These are phyloP conservation scores for Hypercompe scribonia DNA, from an alignment of 2,888 invertebrate genomes.

Conservation along the genomic window DNA sequence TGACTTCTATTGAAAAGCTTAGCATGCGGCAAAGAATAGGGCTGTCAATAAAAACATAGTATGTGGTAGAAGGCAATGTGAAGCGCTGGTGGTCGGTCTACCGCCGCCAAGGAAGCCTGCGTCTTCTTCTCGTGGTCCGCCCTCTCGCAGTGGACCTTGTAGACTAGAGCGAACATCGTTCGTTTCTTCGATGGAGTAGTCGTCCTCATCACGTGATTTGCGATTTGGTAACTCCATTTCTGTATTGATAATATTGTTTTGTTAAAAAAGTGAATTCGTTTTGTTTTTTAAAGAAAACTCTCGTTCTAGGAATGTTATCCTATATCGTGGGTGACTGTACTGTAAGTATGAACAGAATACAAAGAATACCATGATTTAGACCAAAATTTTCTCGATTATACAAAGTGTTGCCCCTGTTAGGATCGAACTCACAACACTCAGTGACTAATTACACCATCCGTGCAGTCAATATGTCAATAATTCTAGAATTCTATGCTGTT, in stretches of 20 bases:
- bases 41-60: slow-evolving; percentile 75
- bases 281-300: background rate
- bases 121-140: slow-evolving; percentile 82
- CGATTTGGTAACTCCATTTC: slow-evolving; percentile 88
- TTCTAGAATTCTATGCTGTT: no score
- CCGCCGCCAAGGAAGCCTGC: slow-evolving; percentile 78
- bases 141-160: slow-evolving; percentile 89
- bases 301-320: no score
- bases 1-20: slow-evolving; percentile 72
- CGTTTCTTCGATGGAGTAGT: slow-evolving; percentile 75
- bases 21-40: slow-evolving; percentile 70
- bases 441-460: no score
- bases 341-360: background rate
- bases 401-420: no score
- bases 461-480: no score
- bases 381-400: no score
- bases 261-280: background rate
- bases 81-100: slow-evolving; percentile 61
- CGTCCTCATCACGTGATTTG: slow-evolving; percentile 82
- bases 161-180: slow-evolving; percentile 88
- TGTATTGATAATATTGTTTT: slow-evolving; percentile 52
- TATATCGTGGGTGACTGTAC: no score
- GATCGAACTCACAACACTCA: no score
- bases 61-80: slow-evolving; percentile 58
- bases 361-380: no score